Evolutionary conservation across 2,888 invertebrate species (phyloP), one percentile per base, ranked within the genome.

Genomic region (Diadegma fenestrale): DNA sequence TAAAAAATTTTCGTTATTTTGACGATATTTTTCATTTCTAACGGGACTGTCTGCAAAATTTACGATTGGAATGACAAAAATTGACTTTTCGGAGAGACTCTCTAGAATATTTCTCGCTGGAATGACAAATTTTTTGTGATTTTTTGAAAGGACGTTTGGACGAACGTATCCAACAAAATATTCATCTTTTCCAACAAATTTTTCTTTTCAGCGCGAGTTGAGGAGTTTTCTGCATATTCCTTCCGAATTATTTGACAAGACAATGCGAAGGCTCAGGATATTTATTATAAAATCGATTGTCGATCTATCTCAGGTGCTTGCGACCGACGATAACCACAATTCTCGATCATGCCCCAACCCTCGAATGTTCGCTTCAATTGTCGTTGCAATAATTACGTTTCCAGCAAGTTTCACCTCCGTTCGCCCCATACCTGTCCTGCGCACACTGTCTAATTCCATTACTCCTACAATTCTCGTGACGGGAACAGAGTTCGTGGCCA

Each of bases 381-480:
- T 30, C 19, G 41, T 48, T 71, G 58, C 54, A 30, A 64, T 71
- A 82, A 77, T 82, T 77, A 54, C 69, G 54, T 82, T 77, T 77
- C 64, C 43, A 43, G 64, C 22, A 82, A 82, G 77, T 77, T 82
- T 77, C 66, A 64, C 6, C 48, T 48, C 8, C 48, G 4, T 8
- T 37, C 37, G 10, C 30, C 37, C 12, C 26, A n/a, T 22, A 30
- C 69, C 19, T 45, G 51, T 37, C 41, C 63, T 68, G 14, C 17
- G 71, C 63, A 63, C 17, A 64, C n/a, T 17, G 82, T 43, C 82
- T 77, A 71, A 69, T 66, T 71, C 54, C 64, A 72, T 82, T 82
- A 71, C 64, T 71, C 22, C 77, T 77, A 30, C 19, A 63, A 77
- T 77, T 77, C 64, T 71, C 71, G 77, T 77, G 45, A 71, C 54